These are phyloP conservation scores for Stichodactyla helianthus DNA, from an alignment of 64 coral and sea anemone species.

Conservation along the genomic window DNA sequence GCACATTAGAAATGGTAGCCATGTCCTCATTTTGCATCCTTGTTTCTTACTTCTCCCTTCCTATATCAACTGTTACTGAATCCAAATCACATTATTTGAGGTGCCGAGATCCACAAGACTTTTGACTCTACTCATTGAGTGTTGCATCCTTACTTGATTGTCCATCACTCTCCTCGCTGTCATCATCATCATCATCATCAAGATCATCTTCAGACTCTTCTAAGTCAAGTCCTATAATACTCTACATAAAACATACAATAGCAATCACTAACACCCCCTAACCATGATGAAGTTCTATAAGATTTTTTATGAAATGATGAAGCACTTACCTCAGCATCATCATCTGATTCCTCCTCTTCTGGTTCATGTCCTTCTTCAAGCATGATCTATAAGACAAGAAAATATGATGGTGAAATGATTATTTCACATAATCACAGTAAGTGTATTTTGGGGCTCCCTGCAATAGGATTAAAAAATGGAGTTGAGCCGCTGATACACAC, in stretches of 20 bases:
- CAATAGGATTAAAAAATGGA: background rate
- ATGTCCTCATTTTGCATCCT: no score
- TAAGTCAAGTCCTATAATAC: conserved; percentile 46
- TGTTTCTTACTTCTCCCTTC: no score
- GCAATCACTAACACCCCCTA: background rate
- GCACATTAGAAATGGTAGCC: no score
- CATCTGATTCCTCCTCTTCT: conserved; percentile 8
- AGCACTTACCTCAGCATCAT: background rate
- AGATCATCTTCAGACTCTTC: conserved; percentile 26
- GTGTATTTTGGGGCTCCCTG: background rate
- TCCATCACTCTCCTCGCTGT: background rate
- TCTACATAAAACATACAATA: background rate
- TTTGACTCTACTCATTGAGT: background rate
- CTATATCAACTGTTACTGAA: no score
- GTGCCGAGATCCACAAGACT: no score
- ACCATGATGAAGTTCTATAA: background rate
- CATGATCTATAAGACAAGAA: background rate
- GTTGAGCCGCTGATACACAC: no score
- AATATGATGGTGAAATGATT: background rate
- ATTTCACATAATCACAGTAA: background rate
- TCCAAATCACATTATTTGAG: no score
- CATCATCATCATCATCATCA: conserved; percentile 28
- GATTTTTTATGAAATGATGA: background rate
- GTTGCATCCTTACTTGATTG: conserved; percentile 26
- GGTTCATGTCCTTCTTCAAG: background rate